phyloP scores from a whole-genome alignment of 2,888 invertebrate species.

The Mythimna impura region DNA sequence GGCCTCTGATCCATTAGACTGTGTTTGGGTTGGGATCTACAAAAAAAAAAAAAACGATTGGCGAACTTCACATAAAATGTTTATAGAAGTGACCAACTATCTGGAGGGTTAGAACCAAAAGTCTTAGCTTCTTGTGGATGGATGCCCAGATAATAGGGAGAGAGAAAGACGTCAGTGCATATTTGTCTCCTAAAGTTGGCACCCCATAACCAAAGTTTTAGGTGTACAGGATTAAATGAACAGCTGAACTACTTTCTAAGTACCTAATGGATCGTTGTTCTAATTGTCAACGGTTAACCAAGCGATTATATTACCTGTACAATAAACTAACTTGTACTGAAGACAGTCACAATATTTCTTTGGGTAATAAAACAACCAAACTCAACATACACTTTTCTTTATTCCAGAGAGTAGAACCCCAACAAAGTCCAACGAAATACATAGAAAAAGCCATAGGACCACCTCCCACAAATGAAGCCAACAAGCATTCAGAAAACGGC shows the following conservation, averaged over 20 bases:
- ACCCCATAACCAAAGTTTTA: no score
- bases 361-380: neutral
- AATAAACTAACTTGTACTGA: neutral
- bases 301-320: no score
- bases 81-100: no score
- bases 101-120: neutral
- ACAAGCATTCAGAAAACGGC: slow-evolving; percentile 79
- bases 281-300: no score
- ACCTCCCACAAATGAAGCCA: slow-evolving; percentile 67
- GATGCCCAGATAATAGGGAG: neutral
- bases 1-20: no score
- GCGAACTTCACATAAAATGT: neutral
- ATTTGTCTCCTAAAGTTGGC: no score
- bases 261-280: no score
- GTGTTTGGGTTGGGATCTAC: neutral
- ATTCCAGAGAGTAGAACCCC: slow-evolving; percentile 86
- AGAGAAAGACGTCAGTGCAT: neutral
- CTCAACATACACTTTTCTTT: neutral
- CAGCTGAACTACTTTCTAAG: no score
- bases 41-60: no score
- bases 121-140: no score
- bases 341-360: neutral
- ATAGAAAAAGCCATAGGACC: slow-evolving; percentile 84
- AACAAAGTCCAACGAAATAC: slow-evolving; percentile 85
- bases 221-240: no score